Conservation (phyloP, 2,888 invertebrate species). For the Ennomos fuscantarius region DNA sequence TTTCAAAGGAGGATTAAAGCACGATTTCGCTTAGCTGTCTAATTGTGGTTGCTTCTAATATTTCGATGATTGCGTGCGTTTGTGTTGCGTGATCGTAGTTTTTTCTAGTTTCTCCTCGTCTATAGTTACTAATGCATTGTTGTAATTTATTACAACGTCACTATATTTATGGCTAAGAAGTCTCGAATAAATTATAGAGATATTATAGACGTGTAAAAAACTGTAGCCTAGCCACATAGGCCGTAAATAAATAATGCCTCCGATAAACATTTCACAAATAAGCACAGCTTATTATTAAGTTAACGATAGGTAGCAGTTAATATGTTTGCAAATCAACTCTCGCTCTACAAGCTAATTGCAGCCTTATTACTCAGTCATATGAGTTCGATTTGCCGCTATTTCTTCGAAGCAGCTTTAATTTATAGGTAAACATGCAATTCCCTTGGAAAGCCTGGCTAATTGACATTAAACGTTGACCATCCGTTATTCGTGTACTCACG, state of each 20-base stretch:
- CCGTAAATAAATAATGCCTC: neutral
- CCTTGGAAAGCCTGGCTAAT: slow-evolving; percentile 66
- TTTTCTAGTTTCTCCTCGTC: slow-evolving; percentile 47
- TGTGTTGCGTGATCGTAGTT: slow-evolving; percentile 53
- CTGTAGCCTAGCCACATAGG: neutral
- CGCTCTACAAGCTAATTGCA: neutral
- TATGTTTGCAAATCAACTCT: slow-evolving; percentile 8
- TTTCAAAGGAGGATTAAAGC: slow-evolving; percentile 43
- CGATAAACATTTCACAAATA: too few relatives aligned
- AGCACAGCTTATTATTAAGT: too few relatives aligned
- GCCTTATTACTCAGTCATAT: slow-evolving; percentile 36
- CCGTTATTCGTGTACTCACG: slow-evolving; percentile 69
- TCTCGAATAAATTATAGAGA: slow-evolving; percentile 6
- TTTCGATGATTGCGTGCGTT: slow-evolving; percentile 59
- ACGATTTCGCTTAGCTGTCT: slow-evolving; percentile 62
- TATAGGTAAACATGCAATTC: slow-evolving; percentile 57
- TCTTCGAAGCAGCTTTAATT: slow-evolving; percentile 50
- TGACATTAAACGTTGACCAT: slow-evolving; percentile 73
- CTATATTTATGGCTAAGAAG: neutral
- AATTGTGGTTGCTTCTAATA: slow-evolving; percentile 57
- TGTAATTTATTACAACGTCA: slow-evolving; percentile 23
- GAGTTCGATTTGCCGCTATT: slow-evolving; percentile 43
- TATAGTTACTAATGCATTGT: slow-evolving; percentile 31
- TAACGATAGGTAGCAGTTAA: slow-evolving; percentile 13
- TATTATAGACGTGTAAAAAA: neutral